phyloP scores from a whole-genome alignment of 1,140 invertebrate species.

The Stegodyphus dumicola region DNA sequence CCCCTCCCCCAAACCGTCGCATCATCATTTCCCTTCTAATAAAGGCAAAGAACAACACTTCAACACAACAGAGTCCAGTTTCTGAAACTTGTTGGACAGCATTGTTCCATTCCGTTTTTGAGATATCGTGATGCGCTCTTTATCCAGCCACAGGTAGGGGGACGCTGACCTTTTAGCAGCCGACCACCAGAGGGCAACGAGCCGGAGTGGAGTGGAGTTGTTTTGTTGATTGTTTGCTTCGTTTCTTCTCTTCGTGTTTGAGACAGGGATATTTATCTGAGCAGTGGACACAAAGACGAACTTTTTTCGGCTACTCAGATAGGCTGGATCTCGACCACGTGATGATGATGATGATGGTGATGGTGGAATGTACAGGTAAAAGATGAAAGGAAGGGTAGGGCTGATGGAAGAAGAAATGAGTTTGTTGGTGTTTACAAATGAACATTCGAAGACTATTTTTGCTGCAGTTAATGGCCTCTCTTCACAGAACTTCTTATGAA shows the following conservation, averaged over 20 bases:
- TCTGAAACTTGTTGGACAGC: slow-evolving; percentile 8
- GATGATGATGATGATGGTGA: neutral
- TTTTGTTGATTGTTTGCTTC: neutral
- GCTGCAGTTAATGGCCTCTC: no score
- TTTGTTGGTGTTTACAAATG: no score
- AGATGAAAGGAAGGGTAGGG: neutral
- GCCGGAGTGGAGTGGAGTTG: slow-evolving; percentile 11
- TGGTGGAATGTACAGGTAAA: neutral
- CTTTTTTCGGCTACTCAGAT: no score
- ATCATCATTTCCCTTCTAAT: slow-evolving; percentile 35
- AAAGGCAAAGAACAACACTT: neutral
- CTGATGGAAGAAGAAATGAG: neutral
- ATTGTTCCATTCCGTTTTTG: slow-evolving; percentile 29
- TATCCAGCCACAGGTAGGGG: slow-evolving; percentile 8
- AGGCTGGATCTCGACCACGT: no score
- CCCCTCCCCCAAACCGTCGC: slow-evolving; percentile 24
- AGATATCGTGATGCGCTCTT: slow-evolving; percentile 5
- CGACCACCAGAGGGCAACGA: slow-evolving; percentile 51
- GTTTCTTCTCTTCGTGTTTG: neutral
- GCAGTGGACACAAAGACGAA: neutral
- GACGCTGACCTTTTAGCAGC: slow-evolving; percentile 43
- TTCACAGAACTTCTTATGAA: no score
- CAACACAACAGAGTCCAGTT: neutral
- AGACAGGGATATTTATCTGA: neutral
- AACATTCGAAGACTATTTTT: no score